phyloP scores from a whole-genome alignment of 1,140 invertebrate species.

The Dermatophagoides farinae region DNA sequence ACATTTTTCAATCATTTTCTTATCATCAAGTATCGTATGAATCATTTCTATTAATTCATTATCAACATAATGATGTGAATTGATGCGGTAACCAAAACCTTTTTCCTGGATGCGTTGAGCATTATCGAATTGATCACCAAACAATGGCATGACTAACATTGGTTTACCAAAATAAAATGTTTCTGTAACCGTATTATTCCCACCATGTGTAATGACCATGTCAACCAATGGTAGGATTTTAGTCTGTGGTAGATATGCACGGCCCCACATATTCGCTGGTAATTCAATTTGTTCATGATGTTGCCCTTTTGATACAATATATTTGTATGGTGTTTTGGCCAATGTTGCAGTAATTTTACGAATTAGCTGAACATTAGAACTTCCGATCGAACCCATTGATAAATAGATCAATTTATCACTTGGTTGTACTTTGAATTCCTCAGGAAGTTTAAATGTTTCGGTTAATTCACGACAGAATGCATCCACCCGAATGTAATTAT shows the following conservation, averaged over 20 bases:
- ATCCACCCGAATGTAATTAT: neutral
- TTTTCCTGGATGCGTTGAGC: neutral
- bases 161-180: slow-evolving; percentile 7
- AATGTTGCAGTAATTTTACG: neutral
- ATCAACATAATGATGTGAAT: neutral
- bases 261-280: slow-evolving; percentile 9
- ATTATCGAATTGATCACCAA: slow-evolving; percentile 10
- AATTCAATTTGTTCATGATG: neutral
- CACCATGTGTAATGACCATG: slow-evolving; percentile 10
- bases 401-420: slow-evolving; percentile 3
- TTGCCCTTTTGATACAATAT: neutral
- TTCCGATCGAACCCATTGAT: neutral
- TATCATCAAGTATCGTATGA: neutral
- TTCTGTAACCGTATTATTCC: slow-evolving; percentile 13
- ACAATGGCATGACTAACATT: slow-evolving; percentile 11
- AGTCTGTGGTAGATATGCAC: neutral
- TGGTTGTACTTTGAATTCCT: neutral
- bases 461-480: neutral
- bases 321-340: neutral
- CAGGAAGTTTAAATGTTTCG: neutral
- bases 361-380: neutral
- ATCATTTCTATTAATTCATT: slow-evolving; percentile 1
- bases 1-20: neutral
- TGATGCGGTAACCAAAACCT: neutral
- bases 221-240: slow-evolving; percentile 1